Evolutionary conservation across 2,113 vertebrate species (phyloP), one percentile per base, ranked within the genome.

Genomic region (Oreocharis arfaki): DNA sequence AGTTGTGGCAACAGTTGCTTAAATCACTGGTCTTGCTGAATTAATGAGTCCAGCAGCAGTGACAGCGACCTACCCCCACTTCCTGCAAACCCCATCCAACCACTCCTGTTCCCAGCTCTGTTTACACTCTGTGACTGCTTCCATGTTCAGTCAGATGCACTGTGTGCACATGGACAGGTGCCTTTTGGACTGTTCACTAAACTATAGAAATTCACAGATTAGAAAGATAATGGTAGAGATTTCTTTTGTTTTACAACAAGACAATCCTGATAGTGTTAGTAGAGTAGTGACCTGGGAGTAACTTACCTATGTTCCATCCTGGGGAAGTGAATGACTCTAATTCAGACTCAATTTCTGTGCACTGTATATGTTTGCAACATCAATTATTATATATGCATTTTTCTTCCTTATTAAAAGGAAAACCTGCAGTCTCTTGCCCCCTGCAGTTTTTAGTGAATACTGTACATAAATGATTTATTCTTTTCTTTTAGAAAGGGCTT

Each of bases 401-500:
- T 82, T 90, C 39, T 60, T 76, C 73, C 37, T 87, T 89, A 79
- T 49, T 59, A 56, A 84, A 81, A 83, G 91, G 49, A 91, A 97
- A 97, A 96, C 67, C 92, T 95, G 84, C 80, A 73, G 75, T 60
- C 71, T 89, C 59, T 96, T 97, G 96, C 82, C 97, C 86, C 94
- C 95, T 97, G 87, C 70, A 92, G 81, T 95, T 95, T 75, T 77
- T 59, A 74, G 60, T 44, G 79, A 71, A 94, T 85, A 95, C 39
- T 96, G 96, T 96, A 86, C 81, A 68, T 73, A 73, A 89, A 92
- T 86, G 52, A 97, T 96, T 91, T 93, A 92, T 96, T 94, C 77
- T 49, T 93, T 94, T 93, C 81, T 95, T 95, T 94, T 86, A 78
- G 57, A 95, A 90, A 95, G 46, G 10, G 10, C 42, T 95, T 94